A percentile compares a stretch with the other conserved stretches of the same genome.
Evolutionary conservation across 2,113 vertebrate species (phyloP).

Genomic region (Mustela nigripes): DNA sequence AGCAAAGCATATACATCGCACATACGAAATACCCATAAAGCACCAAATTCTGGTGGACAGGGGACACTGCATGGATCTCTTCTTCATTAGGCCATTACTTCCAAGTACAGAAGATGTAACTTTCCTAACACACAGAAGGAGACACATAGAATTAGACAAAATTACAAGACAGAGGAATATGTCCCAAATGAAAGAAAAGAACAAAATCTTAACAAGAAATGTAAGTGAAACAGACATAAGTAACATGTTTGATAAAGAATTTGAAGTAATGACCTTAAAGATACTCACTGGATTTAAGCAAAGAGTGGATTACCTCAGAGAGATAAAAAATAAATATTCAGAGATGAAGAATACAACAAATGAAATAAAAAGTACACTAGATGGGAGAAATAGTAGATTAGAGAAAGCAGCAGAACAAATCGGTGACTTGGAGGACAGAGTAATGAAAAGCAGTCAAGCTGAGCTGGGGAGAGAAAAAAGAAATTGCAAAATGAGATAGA

Average conservation of each 20-base stretch:
- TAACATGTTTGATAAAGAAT: not conserved
- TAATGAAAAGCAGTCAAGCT: not conserved
- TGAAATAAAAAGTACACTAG: not conserved
- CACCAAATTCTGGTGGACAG: not conserved
- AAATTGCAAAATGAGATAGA: not conserved
- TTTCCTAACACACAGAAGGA: not conserved
- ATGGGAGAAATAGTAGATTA: not conserved
- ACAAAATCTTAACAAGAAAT: not conserved
- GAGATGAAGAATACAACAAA: not conserved
- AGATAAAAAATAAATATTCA: not conserved
- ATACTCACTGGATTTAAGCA: not conserved
- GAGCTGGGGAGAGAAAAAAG: not conserved
- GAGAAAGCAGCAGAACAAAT: not conserved
- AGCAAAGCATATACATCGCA: not conserved
- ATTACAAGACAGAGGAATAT: not conserved
- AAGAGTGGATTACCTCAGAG: not conserved
- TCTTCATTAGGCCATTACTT: not conserved
- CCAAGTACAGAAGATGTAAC: not conserved
- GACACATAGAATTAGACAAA: not conserved
- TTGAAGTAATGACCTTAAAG: not conserved
- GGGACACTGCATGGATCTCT: not conserved
- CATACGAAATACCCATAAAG: not conserved
- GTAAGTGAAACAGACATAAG: not conserved
- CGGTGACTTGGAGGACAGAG: not conserved
- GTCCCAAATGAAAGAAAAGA: not conserved